Percentiles rank a stretch among this genome's conserved stretches.
Evolutionary conservation across 1,140 invertebrate genomes (phyloP).

Genomic region (Drosophila guanche): DNA sequence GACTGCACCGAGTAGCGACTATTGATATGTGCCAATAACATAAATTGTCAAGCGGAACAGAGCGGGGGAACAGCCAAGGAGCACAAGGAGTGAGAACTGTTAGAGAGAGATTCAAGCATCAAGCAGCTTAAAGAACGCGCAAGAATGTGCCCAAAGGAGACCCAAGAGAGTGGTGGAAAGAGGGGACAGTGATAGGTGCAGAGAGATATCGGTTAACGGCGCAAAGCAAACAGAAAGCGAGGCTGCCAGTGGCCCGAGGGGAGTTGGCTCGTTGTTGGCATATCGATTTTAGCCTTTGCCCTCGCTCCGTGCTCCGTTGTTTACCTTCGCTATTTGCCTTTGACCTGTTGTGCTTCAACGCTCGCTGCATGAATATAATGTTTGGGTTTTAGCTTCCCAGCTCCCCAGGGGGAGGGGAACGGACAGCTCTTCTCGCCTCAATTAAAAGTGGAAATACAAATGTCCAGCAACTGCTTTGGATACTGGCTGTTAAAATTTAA

Average conservation of each 20-base stretch:
- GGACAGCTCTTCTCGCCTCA: conserved; percentile 20
- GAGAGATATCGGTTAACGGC: conserved; percentile 10
- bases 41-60: conserved; percentile 40
- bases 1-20: conserved; percentile 25
- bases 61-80: neutral
- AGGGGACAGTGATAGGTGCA: too few relatives aligned
- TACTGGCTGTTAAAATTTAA: neutral
- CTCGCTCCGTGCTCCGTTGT: conserved; percentile 1
- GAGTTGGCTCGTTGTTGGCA: conserved; percentile 24
- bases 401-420: too few relatives aligned
- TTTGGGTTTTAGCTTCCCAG: too few relatives aligned
- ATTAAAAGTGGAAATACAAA: conserved; percentile 65
- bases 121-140: conserved; percentile 41
- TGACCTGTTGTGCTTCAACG: conserved; percentile 36
- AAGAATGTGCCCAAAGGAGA: conserved; percentile 4
- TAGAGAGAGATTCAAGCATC: too few relatives aligned
- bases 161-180: neutral
- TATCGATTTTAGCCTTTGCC: conserved; percentile 55
- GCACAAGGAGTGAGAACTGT: too few relatives aligned
- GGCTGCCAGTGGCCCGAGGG: neutral
- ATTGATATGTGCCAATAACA: conserved; percentile 53
- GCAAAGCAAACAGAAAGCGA: conserved; percentile 29
- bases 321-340: conserved; percentile 40
- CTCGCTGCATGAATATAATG: conserved; percentile 41
- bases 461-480: neutral